phyloP scores from a whole-genome alignment of 23 tunicate genomes.

The Clavelina lepadiformis region DNA sequence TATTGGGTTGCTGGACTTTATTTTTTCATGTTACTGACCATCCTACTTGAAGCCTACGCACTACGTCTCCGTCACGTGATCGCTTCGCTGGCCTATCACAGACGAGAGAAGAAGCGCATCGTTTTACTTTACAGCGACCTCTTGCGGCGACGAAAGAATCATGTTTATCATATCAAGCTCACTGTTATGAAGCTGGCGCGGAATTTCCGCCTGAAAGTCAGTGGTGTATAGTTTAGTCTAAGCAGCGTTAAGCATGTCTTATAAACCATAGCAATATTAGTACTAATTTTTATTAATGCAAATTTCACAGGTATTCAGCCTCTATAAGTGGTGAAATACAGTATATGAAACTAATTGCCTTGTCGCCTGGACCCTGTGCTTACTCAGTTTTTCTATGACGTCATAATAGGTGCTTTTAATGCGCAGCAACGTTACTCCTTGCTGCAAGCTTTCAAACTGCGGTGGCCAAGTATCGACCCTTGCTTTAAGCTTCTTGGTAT shows the following conservation, averaged over 20 bases:
- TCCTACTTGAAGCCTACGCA: conserved; percentile 57
- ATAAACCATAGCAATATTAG: no score
- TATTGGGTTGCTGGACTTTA: conserved; percentile 25
- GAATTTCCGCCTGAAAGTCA: conserved; percentile 46
- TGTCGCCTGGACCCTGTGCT: no score
- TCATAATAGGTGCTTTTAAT: no score
- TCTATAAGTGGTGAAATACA: no score
- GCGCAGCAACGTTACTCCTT: conserved; percentile 60
- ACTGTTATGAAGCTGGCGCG: conserved; percentile 64
- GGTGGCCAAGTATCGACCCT: conserved; percentile 12
- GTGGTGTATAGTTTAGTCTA: no score
- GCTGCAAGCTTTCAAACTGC: conserved; percentile 29
- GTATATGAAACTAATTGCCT: no score
- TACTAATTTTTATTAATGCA: no score
- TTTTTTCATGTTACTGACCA: conserved; percentile 17
- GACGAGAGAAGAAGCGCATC: conserved; percentile 66
- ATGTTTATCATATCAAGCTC: conserved; percentile 28
- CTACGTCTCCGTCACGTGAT: conserved; percentile 70
- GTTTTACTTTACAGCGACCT: conserved; percentile 69
- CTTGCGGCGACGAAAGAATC: conserved; percentile 65
- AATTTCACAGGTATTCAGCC: no score
- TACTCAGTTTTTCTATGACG: no score
- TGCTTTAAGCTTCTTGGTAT: conserved; percentile 16
- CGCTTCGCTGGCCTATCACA: conserved; percentile 47
- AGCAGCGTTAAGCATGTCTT: no score